phyloP scores from a whole-genome alignment of 2,888 invertebrate species.

The Rotaria socialis region DNA sequence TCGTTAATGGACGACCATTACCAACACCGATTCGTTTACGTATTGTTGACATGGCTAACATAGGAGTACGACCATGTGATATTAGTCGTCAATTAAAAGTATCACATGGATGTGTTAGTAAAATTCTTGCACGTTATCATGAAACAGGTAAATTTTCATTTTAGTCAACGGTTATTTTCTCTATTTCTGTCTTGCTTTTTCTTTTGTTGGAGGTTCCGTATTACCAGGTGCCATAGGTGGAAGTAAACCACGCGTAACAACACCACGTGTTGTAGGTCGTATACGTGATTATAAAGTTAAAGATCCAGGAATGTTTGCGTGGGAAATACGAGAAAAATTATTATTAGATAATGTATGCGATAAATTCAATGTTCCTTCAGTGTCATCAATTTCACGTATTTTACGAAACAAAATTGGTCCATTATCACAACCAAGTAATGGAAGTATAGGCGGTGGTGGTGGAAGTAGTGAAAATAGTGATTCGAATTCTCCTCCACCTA shows the following conservation, averaged over 20 bases:
- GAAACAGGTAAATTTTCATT: constrained; percentile 36
- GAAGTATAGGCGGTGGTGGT: neutral
- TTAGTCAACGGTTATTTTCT: neutral
- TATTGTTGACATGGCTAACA: constrained; percentile 92
- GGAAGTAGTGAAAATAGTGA: constrained; percentile 18
- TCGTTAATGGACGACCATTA: constrained; percentile 91
- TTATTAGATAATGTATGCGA: constrained; percentile 89
- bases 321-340: constrained; percentile 90
- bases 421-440: constrained; percentile 40
- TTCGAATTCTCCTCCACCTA: neutral
- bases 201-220: constrained; percentile 69
- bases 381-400: constrained; percentile 89
- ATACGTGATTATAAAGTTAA: constrained; percentile 85
- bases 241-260: constrained; percentile 89
- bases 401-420: constrained; percentile 80
- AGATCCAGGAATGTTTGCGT: constrained; percentile 91
- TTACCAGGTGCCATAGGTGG: constrained; percentile 91
- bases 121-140: constrained; percentile 67
- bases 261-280: constrained; percentile 83
- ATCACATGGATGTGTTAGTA: constrained; percentile 95
- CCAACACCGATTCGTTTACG: constrained; percentile 91
- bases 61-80: constrained; percentile 86
- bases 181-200: neutral
- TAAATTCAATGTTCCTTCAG: constrained; percentile 94
- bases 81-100: constrained; percentile 89